Percentiles rank a stretch among this genome's conserved stretches.
Evolutionary conservation across 2,888 invertebrate genomes (phyloP).

Genomic region (Noctua comes): DNA sequence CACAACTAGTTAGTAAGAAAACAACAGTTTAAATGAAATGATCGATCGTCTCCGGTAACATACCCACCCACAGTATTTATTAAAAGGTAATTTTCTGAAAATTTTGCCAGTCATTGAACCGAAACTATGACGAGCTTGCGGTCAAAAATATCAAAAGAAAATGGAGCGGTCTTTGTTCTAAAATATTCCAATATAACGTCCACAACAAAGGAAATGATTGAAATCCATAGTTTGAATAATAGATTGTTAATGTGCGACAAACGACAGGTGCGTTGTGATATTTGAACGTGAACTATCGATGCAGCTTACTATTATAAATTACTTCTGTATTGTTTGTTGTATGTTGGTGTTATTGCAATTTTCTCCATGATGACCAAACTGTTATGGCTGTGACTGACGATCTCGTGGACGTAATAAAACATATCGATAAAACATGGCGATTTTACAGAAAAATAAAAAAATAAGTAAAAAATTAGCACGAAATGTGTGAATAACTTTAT

Average conservation of each 20-base stretch:
- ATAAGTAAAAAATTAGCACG: background rate
- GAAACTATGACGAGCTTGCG: constrained; percentile 11
- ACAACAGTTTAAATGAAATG: background rate
- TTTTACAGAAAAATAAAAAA: background rate
- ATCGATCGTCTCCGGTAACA: background rate
- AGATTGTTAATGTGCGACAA: constrained; percentile 24
- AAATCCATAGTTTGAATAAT: constrained; percentile 36
- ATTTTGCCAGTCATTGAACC: constrained; percentile 26
- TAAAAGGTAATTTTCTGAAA: constrained; percentile 21
- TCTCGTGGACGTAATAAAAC: background rate
- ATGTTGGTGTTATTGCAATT: background rate
- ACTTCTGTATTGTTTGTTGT: background rate
- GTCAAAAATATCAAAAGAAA: constrained; percentile 37
- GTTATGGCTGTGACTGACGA: background rate
- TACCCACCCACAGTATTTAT: background rate
- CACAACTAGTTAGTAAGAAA: background rate
- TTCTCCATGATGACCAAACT: background rate
- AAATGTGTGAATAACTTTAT: constrained; percentile 15
- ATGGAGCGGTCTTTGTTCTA: constrained; percentile 15
- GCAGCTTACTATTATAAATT: constrained; percentile 3
- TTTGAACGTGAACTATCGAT: background rate
- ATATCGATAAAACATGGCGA: background rate
- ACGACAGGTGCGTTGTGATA: background rate
- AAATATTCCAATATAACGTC: constrained; percentile 6
- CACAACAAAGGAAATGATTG: constrained; percentile 25